Conservation (phyloP, 2,113 vertebrate genomes). For the Charina bottae region DNA sequence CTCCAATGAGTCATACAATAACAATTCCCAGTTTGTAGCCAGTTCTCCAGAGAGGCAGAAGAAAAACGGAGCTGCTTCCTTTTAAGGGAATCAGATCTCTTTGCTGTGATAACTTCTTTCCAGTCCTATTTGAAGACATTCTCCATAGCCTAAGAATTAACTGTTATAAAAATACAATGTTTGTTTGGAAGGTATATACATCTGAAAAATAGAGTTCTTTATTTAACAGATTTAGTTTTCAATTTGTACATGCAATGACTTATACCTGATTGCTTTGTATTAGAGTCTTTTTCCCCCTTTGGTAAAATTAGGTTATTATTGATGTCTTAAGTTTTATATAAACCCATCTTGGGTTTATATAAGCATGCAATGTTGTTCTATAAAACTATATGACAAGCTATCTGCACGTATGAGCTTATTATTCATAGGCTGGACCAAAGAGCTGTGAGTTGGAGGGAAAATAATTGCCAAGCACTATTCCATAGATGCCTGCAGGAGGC, state of each 20-base stretch:
- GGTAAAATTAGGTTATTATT: constrained; percentile 32
- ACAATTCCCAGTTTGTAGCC: constrained; percentile 82
- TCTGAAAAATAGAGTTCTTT: constrained; percentile 42
- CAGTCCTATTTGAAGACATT: constrained; percentile 69
- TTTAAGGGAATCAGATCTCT: constrained; percentile 88
- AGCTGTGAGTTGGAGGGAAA: background rate
- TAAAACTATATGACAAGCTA: background rate
- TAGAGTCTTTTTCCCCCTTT: constrained; percentile 35
- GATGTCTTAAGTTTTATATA: constrained; percentile 27
- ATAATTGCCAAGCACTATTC: background rate
- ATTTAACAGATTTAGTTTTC: constrained; percentile 57
- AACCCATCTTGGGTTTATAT: background rate
- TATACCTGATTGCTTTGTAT: constrained; percentile 2
- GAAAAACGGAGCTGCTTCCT: constrained; percentile 84
- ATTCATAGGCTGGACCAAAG: background rate
- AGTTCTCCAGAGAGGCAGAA: constrained; percentile 82
- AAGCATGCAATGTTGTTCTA: background rate
- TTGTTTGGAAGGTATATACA: constrained; percentile 60
- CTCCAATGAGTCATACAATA: constrained; percentile 80
- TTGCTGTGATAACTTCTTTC: constrained; percentile 73
- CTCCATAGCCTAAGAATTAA: constrained; percentile 67
- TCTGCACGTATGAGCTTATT: background rate
- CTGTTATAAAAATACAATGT: constrained; percentile 54
- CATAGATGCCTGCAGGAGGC: background rate
- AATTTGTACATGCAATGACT: constrained; percentile 45